Base-by-base conservation (phyloP, 1,140 invertebrate species). In the Temnothorax longispinosus region DNA sequence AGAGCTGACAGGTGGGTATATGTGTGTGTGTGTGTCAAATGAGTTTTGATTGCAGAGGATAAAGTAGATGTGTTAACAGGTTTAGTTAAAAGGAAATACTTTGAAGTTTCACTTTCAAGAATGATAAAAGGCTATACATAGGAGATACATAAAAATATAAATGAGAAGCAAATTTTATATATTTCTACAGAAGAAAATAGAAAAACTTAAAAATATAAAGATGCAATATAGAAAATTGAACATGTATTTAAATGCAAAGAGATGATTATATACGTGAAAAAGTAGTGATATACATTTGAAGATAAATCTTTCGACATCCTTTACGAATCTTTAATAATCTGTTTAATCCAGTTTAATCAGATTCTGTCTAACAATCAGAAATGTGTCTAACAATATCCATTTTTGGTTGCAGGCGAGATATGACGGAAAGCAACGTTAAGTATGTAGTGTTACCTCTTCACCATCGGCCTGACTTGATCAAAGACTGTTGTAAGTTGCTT, bases 401-500 rank as follows among this genome's bases (percentile, higher is more conserved):
- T 35, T 56, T 64, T 52, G 8, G 21, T 85, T 90, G 27, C 90
- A 94, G 94, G 62, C 88, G 90, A 85, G 91, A 87, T 72, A 94
- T 93, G 92, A 94, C 91, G 89, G 87, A 90, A 86, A 90, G 87
- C 87, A 87, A 91, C 78, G 89, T 89, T 67, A 89, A 90, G 32
- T 94, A 95, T 80, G 78, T 86, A 93, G 96, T 98, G 85, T 93
- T 97, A 91, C 96, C 96, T 85, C 95, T 98, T 85, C 97, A 98
- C 91, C 95, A 97, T 88, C 94, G 97, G 91, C 97, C 97, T 60
- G 96, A 98, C 92, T 96, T 97, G 90, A 94, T 97, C 58, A 95
- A 96, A 92, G 94, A 96, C 92, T 97, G 97, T 90, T 97, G 97
- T 93, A 95, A 96, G 88, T 95, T 98, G 84, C 96, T 98, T 82